Conservation (phyloP, 2,888 invertebrate species). For the Tetropium fuscum region DNA sequence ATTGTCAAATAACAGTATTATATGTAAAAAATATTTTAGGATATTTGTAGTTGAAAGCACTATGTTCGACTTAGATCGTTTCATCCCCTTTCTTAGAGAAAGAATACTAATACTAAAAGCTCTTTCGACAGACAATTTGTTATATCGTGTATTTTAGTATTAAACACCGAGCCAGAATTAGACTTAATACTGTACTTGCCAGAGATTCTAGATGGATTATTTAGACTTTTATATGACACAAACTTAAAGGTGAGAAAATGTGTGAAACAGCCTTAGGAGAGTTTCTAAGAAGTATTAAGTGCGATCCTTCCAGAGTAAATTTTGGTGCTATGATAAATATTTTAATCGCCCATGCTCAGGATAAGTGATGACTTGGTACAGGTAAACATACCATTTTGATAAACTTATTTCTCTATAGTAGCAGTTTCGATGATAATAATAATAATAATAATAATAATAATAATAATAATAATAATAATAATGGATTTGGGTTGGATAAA, state of each 20-base stretch:
- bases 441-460: no score
- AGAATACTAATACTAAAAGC: conserved; percentile 92
- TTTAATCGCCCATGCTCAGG: conserved; percentile 91
- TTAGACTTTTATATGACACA: conserved; percentile 92
- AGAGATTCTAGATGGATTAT: conserved; percentile 95
- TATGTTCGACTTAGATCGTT: conserved; percentile 88
- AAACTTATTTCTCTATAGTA: no score
- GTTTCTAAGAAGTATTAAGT: conserved; percentile 90
- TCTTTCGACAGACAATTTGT: conserved; percentile 94
- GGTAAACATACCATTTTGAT: no score
- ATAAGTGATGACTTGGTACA: conserved; percentile 81
- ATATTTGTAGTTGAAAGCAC: conserved; percentile 96
- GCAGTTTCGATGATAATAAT: no score
- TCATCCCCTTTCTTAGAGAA: conserved; percentile 91
- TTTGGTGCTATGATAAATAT: conserved; percentile 95
- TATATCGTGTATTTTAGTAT: conserved; percentile 96
- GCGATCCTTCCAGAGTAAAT: conserved; percentile 82
- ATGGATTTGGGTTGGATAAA: no score
- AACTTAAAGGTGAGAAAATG: conserved; percentile 91
- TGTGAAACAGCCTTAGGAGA: conserved; percentile 92
- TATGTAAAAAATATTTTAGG: conserved; percentile 71
- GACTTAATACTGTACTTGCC: conserved; percentile 91
- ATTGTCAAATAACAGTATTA: background rate
- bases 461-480: no score
- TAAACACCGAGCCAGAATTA: conserved; percentile 95